A percentile compares a stretch with the other conserved stretches of the same genome.
Conservation (phyloP, 1,140 invertebrate genomes). For the Zophobas atratus region DNA sequence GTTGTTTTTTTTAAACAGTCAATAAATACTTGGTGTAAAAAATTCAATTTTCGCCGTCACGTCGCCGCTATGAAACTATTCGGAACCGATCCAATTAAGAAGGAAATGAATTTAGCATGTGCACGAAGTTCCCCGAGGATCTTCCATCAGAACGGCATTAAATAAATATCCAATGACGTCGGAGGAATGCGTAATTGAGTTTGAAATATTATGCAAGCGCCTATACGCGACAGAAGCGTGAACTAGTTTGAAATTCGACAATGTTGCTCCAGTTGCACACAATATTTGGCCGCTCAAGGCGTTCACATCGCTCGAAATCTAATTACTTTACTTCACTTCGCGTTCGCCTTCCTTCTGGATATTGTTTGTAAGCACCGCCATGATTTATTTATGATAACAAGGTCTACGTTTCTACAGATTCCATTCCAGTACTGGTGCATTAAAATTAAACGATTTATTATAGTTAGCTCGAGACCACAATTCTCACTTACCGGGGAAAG, state of each 20-base stretch:
- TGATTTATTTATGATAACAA: slow-evolving; percentile 61
- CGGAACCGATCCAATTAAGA: slow-evolving; percentile 23
- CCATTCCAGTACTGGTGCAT: slow-evolving; percentile 55
- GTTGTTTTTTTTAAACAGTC: background rate
- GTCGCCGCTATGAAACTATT: slow-evolving; percentile 7
- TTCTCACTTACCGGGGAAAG: background rate
- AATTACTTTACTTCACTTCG: slow-evolving; percentile 55
- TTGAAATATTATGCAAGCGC: slow-evolving; percentile 37
- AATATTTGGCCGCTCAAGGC: slow-evolving; percentile 46
- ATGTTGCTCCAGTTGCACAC: slow-evolving; percentile 33
- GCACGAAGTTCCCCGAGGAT: background rate
- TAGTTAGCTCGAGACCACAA: slow-evolving; percentile 39
- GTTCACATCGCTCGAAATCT: slow-evolving; percentile 53
- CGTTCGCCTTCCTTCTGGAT: slow-evolving; percentile 53
- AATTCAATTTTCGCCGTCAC: background rate
- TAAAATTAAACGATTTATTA: slow-evolving; percentile 59
- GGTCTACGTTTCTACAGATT: slow-evolving; percentile 55
- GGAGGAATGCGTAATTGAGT: slow-evolving; percentile 24
- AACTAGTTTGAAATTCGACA: slow-evolving; percentile 42
- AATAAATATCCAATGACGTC: slow-evolving; percentile 35
- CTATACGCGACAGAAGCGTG: slow-evolving; percentile 21
- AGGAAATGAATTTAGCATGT: slow-evolving; percentile 1
- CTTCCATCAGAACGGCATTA: slow-evolving; percentile 20
- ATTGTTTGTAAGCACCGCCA: slow-evolving; percentile 56
- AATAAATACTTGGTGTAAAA: background rate